These are phyloP conservation scores for Xenopus borealis DNA, from an alignment of 2,113 vertebrate genomes.

Conservation along the genomic window DNA sequence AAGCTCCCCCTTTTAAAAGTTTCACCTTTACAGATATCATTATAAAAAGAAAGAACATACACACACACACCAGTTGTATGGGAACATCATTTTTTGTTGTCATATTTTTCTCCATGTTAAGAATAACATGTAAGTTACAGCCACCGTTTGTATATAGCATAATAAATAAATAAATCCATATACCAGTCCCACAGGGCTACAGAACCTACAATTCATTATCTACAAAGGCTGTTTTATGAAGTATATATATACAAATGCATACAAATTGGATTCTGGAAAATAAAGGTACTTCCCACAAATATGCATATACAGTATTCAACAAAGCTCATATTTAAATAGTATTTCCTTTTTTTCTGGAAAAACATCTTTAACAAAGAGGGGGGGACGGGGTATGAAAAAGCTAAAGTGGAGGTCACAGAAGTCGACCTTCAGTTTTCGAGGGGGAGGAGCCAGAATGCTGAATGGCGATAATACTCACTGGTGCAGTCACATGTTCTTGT, in stretches of 20 bases:
- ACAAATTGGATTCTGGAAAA: slow-evolving; percentile 62
- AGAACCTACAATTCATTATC: slow-evolving; percentile 61
- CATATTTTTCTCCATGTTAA: slow-evolving; percentile 46
- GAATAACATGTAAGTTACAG: slow-evolving; percentile 50
- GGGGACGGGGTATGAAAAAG: slow-evolving; percentile 7
- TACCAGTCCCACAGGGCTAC: slow-evolving; percentile 60
- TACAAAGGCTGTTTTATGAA: slow-evolving; percentile 68
- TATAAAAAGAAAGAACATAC: neutral
- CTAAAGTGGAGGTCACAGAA: neutral
- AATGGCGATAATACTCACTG: slow-evolving; percentile 38
- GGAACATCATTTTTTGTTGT: slow-evolving; percentile 49
- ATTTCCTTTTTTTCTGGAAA: slow-evolving; percentile 48
- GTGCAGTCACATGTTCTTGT: neutral
- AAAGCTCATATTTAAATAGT: slow-evolving; percentile 49
- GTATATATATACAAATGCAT: slow-evolving; percentile 71
- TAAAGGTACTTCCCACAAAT: slow-evolving; percentile 55
- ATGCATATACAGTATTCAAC: slow-evolving; percentile 70
- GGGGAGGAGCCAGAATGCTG: slow-evolving; percentile 4
- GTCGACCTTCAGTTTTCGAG: neutral
- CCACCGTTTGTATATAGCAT: slow-evolving; percentile 51
- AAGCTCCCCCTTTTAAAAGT: too few species aligned
- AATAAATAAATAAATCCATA: slow-evolving; percentile 55
- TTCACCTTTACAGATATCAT: too few species aligned
- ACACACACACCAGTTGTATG: slow-evolving; percentile 45
- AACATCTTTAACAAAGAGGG: slow-evolving; percentile 21